phyloP scores from a whole-genome alignment of 1,140 invertebrate genomes.

The Megalopta genalis region DNA sequence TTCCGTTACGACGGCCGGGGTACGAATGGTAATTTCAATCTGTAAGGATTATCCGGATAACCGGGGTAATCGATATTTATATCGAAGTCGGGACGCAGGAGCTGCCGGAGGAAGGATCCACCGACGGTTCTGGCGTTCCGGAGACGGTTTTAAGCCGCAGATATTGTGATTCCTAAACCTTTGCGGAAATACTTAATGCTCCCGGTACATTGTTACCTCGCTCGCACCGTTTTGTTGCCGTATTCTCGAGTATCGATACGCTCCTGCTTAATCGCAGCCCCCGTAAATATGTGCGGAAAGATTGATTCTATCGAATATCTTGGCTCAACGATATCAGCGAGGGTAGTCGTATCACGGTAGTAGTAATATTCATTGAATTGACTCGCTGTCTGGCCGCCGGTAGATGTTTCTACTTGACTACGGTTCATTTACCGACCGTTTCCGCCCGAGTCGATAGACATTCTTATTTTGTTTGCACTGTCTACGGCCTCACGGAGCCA shows the following conservation, averaged over 20 bases:
- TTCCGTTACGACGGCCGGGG: constrained; percentile 13
- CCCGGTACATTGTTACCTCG: constrained; percentile 39
- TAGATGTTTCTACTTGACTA: background rate
- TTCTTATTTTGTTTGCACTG: constrained; percentile 47
- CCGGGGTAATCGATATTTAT: constrained; percentile 76
- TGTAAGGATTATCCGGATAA: constrained; percentile 76
- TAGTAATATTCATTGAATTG: too few relatives aligned
- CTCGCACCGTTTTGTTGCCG: background rate
- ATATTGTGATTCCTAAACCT: constrained; percentile 59
- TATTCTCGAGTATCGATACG: constrained; percentile 16
- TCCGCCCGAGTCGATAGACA: constrained; percentile 16
- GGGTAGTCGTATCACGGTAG: too few relatives aligned
- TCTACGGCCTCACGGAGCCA: constrained; percentile 13
- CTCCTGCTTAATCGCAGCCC: background rate
- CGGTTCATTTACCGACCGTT: constrained; percentile 16
- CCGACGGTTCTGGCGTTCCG: constrained; percentile 30
- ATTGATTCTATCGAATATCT: background rate
- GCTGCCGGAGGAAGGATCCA: constrained; percentile 41
- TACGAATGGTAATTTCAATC: constrained; percentile 73
- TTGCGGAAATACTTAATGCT: constrained; percentile 40
- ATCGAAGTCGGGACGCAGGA: constrained; percentile 60
- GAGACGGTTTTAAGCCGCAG: constrained; percentile 52
- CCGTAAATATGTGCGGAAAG: background rate
- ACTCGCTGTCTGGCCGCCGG: background rate
- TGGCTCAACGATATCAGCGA: background rate